Base-by-base conservation (phyloP, 2,797 vertebrate genomes). In the Dicrostonyx torquatus region DNA sequence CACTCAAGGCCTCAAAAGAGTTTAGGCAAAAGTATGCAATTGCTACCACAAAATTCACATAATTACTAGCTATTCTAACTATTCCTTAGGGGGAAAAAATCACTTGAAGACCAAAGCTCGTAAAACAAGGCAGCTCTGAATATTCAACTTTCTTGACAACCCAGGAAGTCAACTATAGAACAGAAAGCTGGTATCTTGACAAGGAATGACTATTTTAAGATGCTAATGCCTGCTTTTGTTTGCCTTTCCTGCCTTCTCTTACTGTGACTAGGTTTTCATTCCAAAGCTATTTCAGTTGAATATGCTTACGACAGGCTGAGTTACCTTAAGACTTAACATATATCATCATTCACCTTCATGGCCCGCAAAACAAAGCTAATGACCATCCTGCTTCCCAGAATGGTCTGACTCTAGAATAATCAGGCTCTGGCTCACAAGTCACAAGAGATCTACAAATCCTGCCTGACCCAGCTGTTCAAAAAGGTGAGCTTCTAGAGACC, bases 271-370 rank as follows among this genome's bases (percentile, higher is more conserved):
- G 37, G 72, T 76, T 66, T 62, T 93, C n/a, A 72, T 50, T 92
- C n/a, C 75, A 93, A 91, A 82, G 48, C 48, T 40, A 1, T 50
- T 89, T 18, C 50, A n/a, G 55, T 90, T 90, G 37, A 95, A 91
- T 6, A 80, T 2, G 9, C 34, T 62, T 40, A 45, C 31, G 37
- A 62, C 40, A 53, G 24, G 58, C 34, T 80, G 72, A 91, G 62
- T n/a, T 93, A 43, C 70, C 70, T 85, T 68, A 92, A 92, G 18
- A 80, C 48, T 31, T 73, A 82, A 50, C 58, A 53, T 34, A 79
- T 45, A 43, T 34, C 0, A 68, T 26, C 45, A 48, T 9, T 70
- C 24, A 87, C 62, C 26, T 48, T 80, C 64, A 92, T 34, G n/a
- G 50, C 7, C 15, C 7, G 55, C 34, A 72, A 64, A 29, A 48